A percentile compares a stretch with the other conserved stretches of the same genome.
phyloP scores from a whole-genome alignment of 37 sponge, comb jelly and placozoan genomes.

The Diacarnus erythraeanus region DNA sequence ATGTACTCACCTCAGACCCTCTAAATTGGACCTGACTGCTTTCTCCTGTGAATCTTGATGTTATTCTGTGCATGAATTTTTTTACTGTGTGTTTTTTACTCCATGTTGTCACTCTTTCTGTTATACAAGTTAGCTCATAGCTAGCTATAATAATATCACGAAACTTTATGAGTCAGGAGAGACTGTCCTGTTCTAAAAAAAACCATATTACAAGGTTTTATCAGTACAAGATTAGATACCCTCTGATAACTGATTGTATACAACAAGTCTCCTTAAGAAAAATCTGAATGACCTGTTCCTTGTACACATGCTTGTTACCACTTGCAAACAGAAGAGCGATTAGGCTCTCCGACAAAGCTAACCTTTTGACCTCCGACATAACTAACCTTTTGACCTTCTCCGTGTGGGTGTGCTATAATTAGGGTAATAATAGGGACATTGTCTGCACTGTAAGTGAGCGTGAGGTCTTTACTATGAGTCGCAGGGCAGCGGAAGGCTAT shows the following conservation, averaged over 20 bases:
- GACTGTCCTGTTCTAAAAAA: too few species aligned
- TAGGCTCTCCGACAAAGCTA: too few species aligned
- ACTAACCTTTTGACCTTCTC: neutral
- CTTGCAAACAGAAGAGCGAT: too few species aligned
- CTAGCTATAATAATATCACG: neutral
- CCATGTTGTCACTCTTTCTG: neutral
- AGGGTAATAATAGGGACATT: neutral
- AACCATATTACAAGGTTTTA: too few species aligned
- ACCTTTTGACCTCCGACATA: too few species aligned
- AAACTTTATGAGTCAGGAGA: neutral
- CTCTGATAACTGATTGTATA: too few species aligned
- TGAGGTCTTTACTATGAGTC: constrained; percentile 2
- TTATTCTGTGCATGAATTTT: too few species aligned
- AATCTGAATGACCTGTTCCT: too few species aligned
- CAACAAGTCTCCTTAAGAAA: too few species aligned
- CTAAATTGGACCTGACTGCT: neutral
- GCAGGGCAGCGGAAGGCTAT: constrained; percentile 25
- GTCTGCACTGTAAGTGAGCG: too few species aligned
- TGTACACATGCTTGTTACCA: too few species aligned
- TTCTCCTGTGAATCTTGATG: neutral
- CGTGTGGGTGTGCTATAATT: neutral
- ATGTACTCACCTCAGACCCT: neutral
- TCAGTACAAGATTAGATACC: too few species aligned
- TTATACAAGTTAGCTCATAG: neutral
- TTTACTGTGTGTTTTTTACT: neutral